Percentiles rank a stretch among this genome's conserved stretches.
Evolutionary conservation across 2,113 vertebrate genomes (phyloP).

Genomic region (Trachemys scripta): DNA sequence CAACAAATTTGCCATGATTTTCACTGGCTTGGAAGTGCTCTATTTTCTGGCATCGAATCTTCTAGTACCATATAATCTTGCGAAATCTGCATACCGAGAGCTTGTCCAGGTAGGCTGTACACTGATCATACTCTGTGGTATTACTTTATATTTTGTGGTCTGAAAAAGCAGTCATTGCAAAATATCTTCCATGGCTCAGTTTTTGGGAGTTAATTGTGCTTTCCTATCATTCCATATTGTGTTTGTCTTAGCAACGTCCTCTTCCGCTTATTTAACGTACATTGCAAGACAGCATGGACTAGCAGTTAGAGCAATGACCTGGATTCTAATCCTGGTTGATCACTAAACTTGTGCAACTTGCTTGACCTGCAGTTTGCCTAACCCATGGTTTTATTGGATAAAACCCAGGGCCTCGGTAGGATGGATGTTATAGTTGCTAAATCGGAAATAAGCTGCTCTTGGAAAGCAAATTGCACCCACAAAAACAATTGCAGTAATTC

Average conservation of each 20-base stretch:
- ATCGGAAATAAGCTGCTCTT: neutral
- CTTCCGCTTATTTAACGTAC: neutral
- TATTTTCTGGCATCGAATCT: conserved; percentile 97
- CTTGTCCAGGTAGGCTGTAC: conserved; percentile 90
- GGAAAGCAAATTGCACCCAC: neutral
- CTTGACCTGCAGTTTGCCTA: neutral
- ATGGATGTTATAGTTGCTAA: neutral
- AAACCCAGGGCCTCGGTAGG: neutral
- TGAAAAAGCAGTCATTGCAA: neutral
- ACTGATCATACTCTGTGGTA: fast-evolving
- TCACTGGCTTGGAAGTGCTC: conserved; percentile 97
- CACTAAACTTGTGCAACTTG: neutral
- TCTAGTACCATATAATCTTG: conserved; percentile 96
- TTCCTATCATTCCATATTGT: neutral
- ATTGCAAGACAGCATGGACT: neutral
- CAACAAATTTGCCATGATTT: conserved; percentile 99
- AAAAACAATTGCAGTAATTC: neutral
- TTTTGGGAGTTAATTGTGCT: neutral
- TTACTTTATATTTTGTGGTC: neutral
- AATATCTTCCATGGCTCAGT: neutral
- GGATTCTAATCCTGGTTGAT: neutral
- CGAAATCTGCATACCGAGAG: conserved; percentile 97
- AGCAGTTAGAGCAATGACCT: neutral
- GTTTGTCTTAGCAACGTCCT: neutral
- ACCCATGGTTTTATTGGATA: neutral